Percentiles rank a stretch among this genome's conserved stretches.
These are phyloP conservation scores for Micrastur ruficollis DNA, from an alignment of 2,797 vertebrate genomes.

Conservation along the genomic window DNA sequence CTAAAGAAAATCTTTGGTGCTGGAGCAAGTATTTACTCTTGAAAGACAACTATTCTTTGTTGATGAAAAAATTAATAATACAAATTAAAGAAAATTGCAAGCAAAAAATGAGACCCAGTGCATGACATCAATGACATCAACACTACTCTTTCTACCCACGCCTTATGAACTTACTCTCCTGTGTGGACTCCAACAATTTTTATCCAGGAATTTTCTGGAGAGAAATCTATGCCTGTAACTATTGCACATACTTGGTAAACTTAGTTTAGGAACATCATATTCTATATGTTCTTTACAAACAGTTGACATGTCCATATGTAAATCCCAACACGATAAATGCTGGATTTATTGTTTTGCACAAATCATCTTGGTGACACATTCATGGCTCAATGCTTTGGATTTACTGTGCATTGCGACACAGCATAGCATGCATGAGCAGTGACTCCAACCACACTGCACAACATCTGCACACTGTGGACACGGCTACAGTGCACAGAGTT, in stretches of 20 bases:
- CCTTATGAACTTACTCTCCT: background rate
- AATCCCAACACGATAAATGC: background rate
- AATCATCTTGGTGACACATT: constrained; percentile 25
- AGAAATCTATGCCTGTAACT: background rate
- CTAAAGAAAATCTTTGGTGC: background rate
- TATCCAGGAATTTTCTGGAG: background rate
- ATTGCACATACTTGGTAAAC: background rate
- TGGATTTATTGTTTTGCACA: background rate
- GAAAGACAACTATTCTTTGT: background rate
- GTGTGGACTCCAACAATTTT: background rate
- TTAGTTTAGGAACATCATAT: background rate
- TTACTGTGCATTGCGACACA: background rate
- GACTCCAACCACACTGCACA: background rate
- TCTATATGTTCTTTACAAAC: background rate
- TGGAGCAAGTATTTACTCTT: background rate
- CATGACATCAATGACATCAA: background rate
- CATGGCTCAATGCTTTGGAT: background rate
- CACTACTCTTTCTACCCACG: background rate
- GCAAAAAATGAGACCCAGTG: background rate
- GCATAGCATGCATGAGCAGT: background rate
- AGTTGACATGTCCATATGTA: background rate
- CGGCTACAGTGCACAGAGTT: background rate
- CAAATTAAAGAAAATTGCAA: background rate
- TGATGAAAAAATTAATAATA: background rate
- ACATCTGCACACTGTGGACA: background rate